Conservation (phyloP, 2,113 vertebrate genomes). For the Numida meleagris region DNA sequence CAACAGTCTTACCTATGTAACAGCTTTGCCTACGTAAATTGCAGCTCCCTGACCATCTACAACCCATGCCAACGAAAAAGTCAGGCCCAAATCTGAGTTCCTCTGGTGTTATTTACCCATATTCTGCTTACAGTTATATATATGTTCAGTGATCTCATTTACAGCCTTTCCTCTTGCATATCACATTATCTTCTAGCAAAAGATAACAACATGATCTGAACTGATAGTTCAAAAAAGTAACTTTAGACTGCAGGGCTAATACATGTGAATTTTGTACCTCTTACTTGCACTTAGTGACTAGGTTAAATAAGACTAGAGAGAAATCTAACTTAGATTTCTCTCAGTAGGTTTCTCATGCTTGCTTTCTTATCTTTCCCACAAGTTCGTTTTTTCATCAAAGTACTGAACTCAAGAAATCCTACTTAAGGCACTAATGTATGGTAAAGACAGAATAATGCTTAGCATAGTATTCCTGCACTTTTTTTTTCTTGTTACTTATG, state of each 20-base stretch:
- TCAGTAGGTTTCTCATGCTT: not conserved
- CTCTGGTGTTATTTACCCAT: not conserved
- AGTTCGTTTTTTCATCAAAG: not conserved
- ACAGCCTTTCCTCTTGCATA: not conserved
- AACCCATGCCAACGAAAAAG: not conserved
- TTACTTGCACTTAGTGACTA: not conserved
- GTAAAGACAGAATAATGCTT: not conserved
- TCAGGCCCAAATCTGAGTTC: not conserved
- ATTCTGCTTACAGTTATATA: not conserved
- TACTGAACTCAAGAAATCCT: not conserved
- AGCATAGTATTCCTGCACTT: not conserved
- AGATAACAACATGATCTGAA: not conserved
- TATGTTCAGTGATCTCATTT: not conserved
- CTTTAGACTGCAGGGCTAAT: not conserved
- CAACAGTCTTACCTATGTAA: not conserved
- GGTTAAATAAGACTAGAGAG: not conserved
- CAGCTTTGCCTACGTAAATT: not conserved
- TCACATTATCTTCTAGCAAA: not conserved
- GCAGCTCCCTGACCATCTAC: not conserved
- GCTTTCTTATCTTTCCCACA: not conserved
- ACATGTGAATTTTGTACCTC: not conserved
- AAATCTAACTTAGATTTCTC: not conserved
- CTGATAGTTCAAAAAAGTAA: not conserved
- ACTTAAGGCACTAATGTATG: not conserved
- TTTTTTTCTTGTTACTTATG: not conserved